Percentiles rank a stretch among this genome's conserved stretches.
phyloP scores from a whole-genome alignment of 2,888 invertebrate genomes.

The Diaperis boleti region DNA sequence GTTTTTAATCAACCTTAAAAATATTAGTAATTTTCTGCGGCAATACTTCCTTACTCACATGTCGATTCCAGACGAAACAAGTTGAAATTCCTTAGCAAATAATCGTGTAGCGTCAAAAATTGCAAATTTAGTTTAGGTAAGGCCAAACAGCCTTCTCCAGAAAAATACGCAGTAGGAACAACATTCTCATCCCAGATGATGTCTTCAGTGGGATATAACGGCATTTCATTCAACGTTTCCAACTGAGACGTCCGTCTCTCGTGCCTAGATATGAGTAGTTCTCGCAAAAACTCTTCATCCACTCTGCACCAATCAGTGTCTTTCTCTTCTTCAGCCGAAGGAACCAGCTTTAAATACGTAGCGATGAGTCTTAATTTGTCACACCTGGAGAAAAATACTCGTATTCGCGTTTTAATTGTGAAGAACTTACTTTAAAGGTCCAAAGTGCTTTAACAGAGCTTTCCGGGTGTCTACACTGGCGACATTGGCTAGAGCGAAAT shows the following conservation, averaged over 20 bases:
- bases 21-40: too few relatives aligned
- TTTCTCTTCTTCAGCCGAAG: slow-evolving; percentile 76
- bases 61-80: slow-evolving; percentile 98
- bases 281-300: slow-evolving; percentile 86
- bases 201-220: slow-evolving; percentile 97
- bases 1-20: too few relatives aligned
- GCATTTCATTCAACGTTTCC: slow-evolving; percentile 96
- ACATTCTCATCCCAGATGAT: slow-evolving; percentile 99
- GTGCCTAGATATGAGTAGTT: slow-evolving; percentile 87
- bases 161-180: slow-evolving; percentile 97
- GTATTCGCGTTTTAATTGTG: background rate
- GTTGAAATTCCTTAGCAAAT: slow-evolving; percentile 96
- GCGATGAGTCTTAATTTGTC: slow-evolving; percentile 88
- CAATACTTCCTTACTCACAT: slow-evolving; percentile 83
- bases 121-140: slow-evolving; percentile 98
- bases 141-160: slow-evolving; percentile 95
- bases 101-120: slow-evolving; percentile 98
- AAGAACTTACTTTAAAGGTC: slow-evolving; percentile 72
- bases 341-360: slow-evolving; percentile 88
- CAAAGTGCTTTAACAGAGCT: slow-evolving; percentile 86
- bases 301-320: slow-evolving; percentile 81
- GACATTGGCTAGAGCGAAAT: slow-evolving; percentile 93
- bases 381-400: slow-evolving; percentile 74
- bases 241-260: slow-evolving; percentile 92
- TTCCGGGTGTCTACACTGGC: slow-evolving; percentile 94